phyloP scores from a whole-genome alignment of 2,888 invertebrate species.

The Epinotia brunnichana region DNA sequence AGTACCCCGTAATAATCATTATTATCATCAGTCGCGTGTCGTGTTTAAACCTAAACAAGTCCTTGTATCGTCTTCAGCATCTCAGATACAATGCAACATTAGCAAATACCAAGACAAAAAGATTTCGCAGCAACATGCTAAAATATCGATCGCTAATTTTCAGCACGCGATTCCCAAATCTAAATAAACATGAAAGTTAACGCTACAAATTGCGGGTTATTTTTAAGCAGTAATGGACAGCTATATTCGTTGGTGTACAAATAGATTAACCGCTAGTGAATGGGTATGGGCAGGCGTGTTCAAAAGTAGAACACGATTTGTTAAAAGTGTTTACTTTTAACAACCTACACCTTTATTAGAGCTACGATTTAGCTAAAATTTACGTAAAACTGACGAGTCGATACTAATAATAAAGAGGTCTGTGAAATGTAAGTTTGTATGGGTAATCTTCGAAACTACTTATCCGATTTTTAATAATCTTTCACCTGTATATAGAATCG shows the following conservation, averaged over 20 bases:
- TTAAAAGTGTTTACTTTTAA: conserved; percentile 3
- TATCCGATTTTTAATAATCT: too few species aligned
- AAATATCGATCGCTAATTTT: conserved; percentile 15
- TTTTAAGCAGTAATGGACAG: conserved; percentile 27
- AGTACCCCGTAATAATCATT: neutral
- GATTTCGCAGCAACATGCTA: conserved; percentile 1
- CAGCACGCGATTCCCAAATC: conserved; percentile 11
- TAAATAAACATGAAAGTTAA: conserved; percentile 28
- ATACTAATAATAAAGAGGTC: too few species aligned
- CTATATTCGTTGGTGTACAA: conserved; percentile 26
- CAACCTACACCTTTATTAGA: neutral
- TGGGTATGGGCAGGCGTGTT: conserved; percentile 15
- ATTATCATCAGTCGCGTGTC: neutral
- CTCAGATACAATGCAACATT: neutral
- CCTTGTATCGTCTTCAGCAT: neutral
- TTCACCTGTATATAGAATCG: too few species aligned
- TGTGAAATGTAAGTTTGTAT: too few species aligned
- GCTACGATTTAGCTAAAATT: neutral
- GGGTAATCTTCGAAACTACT: too few species aligned
- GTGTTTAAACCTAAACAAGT: too few species aligned
- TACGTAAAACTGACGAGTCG: neutral
- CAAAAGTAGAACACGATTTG: conserved; percentile 1
- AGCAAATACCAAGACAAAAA: neutral
- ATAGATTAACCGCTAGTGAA: conserved; percentile 26
- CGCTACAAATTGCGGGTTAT: conserved; percentile 16